Evolutionary conservation across 2,113 vertebrate species (phyloP), one percentile per base, ranked within the genome.

Genomic region (Epinephelus cyanopodus): DNA sequence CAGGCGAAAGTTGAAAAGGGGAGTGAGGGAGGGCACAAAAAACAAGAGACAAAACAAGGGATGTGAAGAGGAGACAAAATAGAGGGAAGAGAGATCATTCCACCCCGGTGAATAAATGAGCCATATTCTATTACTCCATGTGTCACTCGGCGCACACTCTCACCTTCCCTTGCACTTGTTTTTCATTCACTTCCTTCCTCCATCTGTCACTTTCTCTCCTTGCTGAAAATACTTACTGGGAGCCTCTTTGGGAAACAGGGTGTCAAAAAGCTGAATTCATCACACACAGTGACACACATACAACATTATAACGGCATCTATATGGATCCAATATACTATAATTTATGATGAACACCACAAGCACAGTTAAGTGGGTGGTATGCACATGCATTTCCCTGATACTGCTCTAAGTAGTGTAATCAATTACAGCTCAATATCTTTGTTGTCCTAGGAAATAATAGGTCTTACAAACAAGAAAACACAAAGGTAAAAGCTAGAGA

Each of bases 171-270:
- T 76, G 52, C 12, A 23, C 62, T 62, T 72, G 47, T 79, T 76
- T 71, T 84, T 62, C 33, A 61, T 58, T 63, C 68, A 47, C 27
- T 25, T 80, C 39, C 29, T 53, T 68, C 45, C 52, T 81, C 77
- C 68, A 64, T 64, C 74, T 74, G 63, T 77, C 86, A 73, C 47
- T 25, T 62, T 66, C 45, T 54, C 27, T 42, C 62, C 33, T 68
- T 19, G 25, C 19, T 76, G 66, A 6, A 75, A 79, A 71, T 23
- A 7, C 60, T 76, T 47, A 14, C 12, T 48, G 61, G 29, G 21
- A 60, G 27, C 27, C 21, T 64, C 17, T 37, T 53, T 52, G 56
- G 45, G 47, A 75, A 77, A 48, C 17, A n/a, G 2, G 12, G 68
- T 27, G 62, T 78, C 54, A 52, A 63, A 61, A 77, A 25, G 45